Evolutionary conservation across 2,888 invertebrate species (phyloP), one percentile per base, ranked within the genome.

Genomic region (Nematopogon swammerdamellus): DNA sequence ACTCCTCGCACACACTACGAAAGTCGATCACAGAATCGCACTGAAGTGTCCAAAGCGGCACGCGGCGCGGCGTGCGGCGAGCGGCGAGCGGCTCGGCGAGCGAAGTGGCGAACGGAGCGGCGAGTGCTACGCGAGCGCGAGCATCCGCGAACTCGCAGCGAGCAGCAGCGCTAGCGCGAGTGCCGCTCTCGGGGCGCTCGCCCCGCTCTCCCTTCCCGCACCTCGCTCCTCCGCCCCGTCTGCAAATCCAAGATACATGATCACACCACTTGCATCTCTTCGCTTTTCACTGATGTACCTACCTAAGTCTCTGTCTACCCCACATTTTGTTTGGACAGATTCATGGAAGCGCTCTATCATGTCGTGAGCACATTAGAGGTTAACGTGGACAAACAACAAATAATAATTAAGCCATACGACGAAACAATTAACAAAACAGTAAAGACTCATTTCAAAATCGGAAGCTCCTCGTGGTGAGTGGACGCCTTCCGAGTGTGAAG

Each of bases 41-140:
- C 36, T 29, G 6, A n/a, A 19, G 49, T 18, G 18, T 18, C 44
- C 43, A 44, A 47, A 36, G 48, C 18, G 47, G 17, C 11, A 44
- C 49, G 43, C 18, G 51, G 45, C 49, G 44, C n/a, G 30, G 29
- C 14, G 46, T 17, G 14, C 44, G 45, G 45, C 17, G 44, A 29
- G 8, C 16, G 47, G 10, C 16, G 45, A 25, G n/a, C 64, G n/a
- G n/a, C n/a, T n/a, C n/a, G n/a, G n/a, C n/a, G n/a, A n/a, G n/a
- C n/a, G n/a, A n/a, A n/a, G n/a, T 67, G 60, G 59, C 62, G 62
- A 50, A 54, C 55, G 54, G 55, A 63, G 68, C 64, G 63, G 65
- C 62, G 67, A 63, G 64, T 67, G 67, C 76, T 72, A 72, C 72
- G 76, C 70, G 73, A 71, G 67, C 66, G 64, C 56, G 52, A 44